Evolutionary conservation across 2,888 invertebrate genomes (phyloP).

Genomic region (Euplexia lucipara): DNA sequence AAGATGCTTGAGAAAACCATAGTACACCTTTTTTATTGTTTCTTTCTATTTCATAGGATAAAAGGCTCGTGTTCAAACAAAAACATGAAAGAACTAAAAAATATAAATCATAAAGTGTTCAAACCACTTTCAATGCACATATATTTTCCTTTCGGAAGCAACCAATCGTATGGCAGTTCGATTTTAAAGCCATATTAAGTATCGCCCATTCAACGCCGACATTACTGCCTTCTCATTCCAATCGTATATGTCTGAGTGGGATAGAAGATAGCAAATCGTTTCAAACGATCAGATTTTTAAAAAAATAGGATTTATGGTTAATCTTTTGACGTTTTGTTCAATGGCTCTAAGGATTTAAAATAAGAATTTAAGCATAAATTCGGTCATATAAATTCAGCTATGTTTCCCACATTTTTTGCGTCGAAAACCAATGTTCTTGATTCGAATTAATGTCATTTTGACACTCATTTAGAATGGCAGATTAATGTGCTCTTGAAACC

Average conservation of each 20-base stretch:
- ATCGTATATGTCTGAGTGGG: slow-evolving; percentile 18
- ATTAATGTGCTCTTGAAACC: too few species aligned
- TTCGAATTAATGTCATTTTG: too few species aligned
- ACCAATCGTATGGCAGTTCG: slow-evolving; percentile 49
- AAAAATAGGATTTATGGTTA: slow-evolving; percentile 39
- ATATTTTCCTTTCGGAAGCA: slow-evolving; percentile 32
- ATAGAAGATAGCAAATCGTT: slow-evolving; percentile 37
- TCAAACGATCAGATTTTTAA: slow-evolving; percentile 41
- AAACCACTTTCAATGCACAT: slow-evolving; percentile 11
- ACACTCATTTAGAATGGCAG: too few species aligned
- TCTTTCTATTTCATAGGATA: too few species aligned
- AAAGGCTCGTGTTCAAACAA: too few species aligned
- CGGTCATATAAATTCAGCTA: too few species aligned
- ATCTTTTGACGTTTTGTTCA: slow-evolving; percentile 48
- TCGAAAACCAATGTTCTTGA: too few species aligned
- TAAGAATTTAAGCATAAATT: neutral
- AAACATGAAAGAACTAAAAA: too few species aligned
- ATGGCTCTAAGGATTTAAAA: neutral
- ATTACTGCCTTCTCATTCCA: slow-evolving; percentile 22
- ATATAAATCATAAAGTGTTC: neutral
- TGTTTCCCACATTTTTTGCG: too few species aligned
- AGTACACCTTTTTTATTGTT: too few species aligned
- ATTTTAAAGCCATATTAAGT: slow-evolving; percentile 47
- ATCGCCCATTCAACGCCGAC: slow-evolving; percentile 37
- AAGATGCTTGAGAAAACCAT: too few species aligned